Conservation (phyloP, 2,113 vertebrate genomes). For the Polypterus senegalus region DNA sequence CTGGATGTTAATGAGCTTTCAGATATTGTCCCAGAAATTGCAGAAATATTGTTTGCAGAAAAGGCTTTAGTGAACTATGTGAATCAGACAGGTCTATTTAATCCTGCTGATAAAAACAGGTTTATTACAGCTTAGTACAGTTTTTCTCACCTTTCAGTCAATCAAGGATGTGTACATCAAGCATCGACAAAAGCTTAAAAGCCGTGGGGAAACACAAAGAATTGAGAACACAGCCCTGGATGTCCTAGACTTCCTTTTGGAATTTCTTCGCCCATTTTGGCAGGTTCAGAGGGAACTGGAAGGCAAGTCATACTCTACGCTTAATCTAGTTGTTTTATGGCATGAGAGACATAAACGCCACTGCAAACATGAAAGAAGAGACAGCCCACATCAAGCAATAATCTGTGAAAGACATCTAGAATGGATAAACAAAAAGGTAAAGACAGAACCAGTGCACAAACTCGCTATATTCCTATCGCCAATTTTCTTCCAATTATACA, state of each 20-base stretch:
- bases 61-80: neutral
- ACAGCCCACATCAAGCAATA: neutral
- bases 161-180: too few relatives aligned
- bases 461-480: neutral
- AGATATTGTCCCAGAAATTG: neutral
- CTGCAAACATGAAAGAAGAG: neutral
- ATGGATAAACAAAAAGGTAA: neutral
- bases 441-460: neutral
- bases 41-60: neutral
- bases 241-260: too few relatives aligned
- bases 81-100: neutral
- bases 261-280: constrained; percentile 2
- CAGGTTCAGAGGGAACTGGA: constrained; percentile 3
- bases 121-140: too few relatives aligned
- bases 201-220: too few relatives aligned
- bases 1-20: neutral
- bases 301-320: neutral
- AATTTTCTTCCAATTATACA: neutral
- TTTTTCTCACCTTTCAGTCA: too few relatives aligned
- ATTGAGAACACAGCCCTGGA: too few relatives aligned
- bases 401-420: constrained; percentile 2
- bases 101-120: too few relatives aligned
- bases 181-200: too few relatives aligned
- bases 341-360: constrained; percentile 1
- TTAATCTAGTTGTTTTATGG: constrained; percentile 7